These are phyloP conservation scores for Leptopilina clavipes DNA, from an alignment of 1,140 invertebrate genomes.

Conservation along the genomic window DNA sequence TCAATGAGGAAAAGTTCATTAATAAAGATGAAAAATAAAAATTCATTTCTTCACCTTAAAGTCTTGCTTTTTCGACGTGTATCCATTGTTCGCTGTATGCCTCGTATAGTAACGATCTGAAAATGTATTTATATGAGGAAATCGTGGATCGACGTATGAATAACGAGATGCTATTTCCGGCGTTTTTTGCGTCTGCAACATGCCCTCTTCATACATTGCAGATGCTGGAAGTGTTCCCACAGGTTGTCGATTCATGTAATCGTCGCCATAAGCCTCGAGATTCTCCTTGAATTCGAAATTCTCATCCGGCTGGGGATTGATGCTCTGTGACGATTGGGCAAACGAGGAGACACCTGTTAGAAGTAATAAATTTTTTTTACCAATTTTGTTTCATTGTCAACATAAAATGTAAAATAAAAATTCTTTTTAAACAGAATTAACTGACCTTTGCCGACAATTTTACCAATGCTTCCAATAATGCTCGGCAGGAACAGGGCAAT, in stretches of 20 bases:
- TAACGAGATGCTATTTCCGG: slow-evolving; percentile 68
- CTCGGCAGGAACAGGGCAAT: slow-evolving; percentile 88
- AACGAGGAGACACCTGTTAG: slow-evolving; percentile 74
- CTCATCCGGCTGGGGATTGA: slow-evolving; percentile 72
- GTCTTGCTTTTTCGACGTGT: slow-evolving; percentile 72
- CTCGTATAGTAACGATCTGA: slow-evolving; percentile 70
- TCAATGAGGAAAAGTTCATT: background rate
- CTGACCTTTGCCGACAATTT: slow-evolving; percentile 86
- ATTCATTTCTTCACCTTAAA: slow-evolving; percentile 69
- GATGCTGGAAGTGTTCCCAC: slow-evolving; percentile 72
- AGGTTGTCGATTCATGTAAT: slow-evolving; percentile 69
- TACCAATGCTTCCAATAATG: slow-evolving; percentile 86
- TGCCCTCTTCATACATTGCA: slow-evolving; percentile 71
- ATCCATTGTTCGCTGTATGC: slow-evolving; percentile 62
- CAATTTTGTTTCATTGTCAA: too few relatives aligned
- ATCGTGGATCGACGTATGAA: slow-evolving; percentile 62
- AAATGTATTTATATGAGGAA: slow-evolving; percentile 61
- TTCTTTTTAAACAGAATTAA: slow-evolving; percentile 33
- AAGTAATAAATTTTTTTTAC: too few relatives aligned
- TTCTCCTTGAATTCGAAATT: slow-evolving; percentile 82
- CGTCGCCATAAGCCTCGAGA: slow-evolving; percentile 66
- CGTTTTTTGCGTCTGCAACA: slow-evolving; percentile 64
- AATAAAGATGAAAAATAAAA: background rate
- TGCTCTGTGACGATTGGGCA: slow-evolving; percentile 69
- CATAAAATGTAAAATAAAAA: slow-evolving; percentile 36